A percentile compares a stretch with the other conserved stretches of the same genome.
Evolutionary conservation across 2,113 vertebrate species (phyloP).

Genomic region (Astur gentilis): DNA sequence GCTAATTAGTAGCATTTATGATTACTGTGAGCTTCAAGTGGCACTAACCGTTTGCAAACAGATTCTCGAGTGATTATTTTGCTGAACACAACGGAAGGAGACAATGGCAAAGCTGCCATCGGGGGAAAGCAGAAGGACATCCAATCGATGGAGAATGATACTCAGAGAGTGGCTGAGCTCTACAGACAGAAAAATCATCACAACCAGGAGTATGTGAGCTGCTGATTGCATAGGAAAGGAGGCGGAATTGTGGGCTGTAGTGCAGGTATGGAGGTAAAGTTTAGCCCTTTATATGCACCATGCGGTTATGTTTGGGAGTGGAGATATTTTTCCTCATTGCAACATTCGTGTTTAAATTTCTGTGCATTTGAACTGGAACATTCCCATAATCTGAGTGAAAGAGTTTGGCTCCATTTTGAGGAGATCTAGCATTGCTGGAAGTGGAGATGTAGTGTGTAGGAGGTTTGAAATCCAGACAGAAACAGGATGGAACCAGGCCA

Average conservation of each 20-base stretch:
- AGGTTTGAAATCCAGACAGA: not conserved
- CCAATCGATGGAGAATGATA: not conserved
- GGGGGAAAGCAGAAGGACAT: not conserved
- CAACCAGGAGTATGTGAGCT: not conserved
- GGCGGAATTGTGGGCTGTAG: not conserved
- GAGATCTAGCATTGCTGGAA: not conserved
- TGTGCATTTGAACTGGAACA: not conserved
- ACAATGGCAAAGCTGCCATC: not conserved
- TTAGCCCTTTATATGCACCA: not conserved
- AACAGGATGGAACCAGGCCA: not conserved
- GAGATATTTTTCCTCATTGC: not conserved
- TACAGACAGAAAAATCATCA: not conserved
- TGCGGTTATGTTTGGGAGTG: not conserved
- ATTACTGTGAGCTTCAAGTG: not conserved
- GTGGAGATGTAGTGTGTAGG: not conserved
- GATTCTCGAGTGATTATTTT: not conserved
- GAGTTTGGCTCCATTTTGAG: not conserved
- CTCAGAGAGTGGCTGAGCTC: not conserved
- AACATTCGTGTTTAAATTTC: not conserved
- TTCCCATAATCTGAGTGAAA: not conserved
- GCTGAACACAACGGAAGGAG: not conserved
- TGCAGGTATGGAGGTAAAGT: not conserved
- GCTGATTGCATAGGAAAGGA: not conserved
- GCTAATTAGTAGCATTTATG: slow-evolving; percentile 1
- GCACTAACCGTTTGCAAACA: not conserved